A percentile compares a stretch with the other conserved stretches of the same genome.
phyloP scores from a whole-genome alignment of 2,113 vertebrate species.

The Grammomys dolichurus region DNA sequence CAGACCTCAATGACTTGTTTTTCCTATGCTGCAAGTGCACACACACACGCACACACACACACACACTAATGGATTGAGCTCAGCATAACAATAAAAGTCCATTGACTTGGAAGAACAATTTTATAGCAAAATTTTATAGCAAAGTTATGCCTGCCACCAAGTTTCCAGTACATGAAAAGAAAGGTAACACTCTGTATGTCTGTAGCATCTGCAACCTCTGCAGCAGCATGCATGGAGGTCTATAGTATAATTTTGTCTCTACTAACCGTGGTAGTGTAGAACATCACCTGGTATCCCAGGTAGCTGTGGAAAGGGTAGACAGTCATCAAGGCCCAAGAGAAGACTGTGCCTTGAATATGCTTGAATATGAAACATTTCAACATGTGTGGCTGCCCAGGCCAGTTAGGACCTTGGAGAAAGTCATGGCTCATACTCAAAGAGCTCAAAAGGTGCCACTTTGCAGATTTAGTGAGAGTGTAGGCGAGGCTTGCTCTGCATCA shows the following conservation, averaged over 20 bases:
- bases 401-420: not conserved
- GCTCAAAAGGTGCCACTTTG: not conserved
- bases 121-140: not conserved
- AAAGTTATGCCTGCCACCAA: not conserved
- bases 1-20: not conserved
- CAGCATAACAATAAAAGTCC: not conserved
- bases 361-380: not conserved
- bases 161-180: not conserved
- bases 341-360: not conserved
- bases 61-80: not conserved
- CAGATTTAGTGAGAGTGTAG: not conserved
- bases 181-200: not conserved
- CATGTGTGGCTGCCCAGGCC: not conserved
- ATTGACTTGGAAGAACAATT: conserved; percentile 24
- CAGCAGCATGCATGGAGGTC: rapidly evolving
- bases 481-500: not conserved
- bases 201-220: not conserved
- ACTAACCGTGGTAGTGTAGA: not conserved
- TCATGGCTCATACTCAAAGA: not conserved
- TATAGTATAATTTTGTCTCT: not conserved
- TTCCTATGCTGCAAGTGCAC: not conserved
- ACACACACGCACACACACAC: not conserved
- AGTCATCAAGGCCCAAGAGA: not conserved
- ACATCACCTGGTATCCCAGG: not conserved
- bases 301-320: not conserved